Evolutionary conservation across 2,113 vertebrate species (phyloP).

Genomic region (Ariopsis seemanni): DNA sequence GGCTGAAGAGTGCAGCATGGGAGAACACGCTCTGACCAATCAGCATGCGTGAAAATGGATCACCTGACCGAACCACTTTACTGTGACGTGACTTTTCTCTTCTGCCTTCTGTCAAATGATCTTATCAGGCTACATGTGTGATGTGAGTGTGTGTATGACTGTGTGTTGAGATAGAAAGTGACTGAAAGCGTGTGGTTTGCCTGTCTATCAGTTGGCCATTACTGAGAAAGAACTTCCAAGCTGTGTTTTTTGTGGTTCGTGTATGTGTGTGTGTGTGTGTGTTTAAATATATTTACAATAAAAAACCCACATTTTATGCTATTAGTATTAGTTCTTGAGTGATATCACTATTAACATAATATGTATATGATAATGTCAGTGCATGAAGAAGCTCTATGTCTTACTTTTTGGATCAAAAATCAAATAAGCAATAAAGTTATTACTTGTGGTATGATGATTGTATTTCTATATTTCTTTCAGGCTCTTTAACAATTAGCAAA

Average conservation of each 20-base stretch:
- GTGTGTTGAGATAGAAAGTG: conserved; percentile 7
- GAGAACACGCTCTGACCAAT: conserved; percentile 34
- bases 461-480: not conserved
- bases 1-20: conserved; percentile 66
- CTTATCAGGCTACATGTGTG: conserved; percentile 30
- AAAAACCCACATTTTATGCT: not conserved
- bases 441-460: not conserved
- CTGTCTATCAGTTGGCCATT: not conserved
- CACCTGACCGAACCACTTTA: conserved; percentile 38
- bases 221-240: not conserved
- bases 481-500: not conserved
- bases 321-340: not conserved
- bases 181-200: conserved; percentile 3
- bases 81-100: not conserved
- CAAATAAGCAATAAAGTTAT: not conserved
- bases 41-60: not conserved
- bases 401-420: not conserved
- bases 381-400: not conserved
- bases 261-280: not conserved
- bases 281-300: not conserved
- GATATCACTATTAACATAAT: no score
- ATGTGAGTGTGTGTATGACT: conserved; percentile 3
- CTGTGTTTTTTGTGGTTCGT: not conserved
- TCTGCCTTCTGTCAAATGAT: conserved; percentile 22
- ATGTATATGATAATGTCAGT: not conserved